These are phyloP conservation scores for Physocephala rufipes DNA, from an alignment of 2,888 invertebrate species.

Conservation along the genomic window DNA sequence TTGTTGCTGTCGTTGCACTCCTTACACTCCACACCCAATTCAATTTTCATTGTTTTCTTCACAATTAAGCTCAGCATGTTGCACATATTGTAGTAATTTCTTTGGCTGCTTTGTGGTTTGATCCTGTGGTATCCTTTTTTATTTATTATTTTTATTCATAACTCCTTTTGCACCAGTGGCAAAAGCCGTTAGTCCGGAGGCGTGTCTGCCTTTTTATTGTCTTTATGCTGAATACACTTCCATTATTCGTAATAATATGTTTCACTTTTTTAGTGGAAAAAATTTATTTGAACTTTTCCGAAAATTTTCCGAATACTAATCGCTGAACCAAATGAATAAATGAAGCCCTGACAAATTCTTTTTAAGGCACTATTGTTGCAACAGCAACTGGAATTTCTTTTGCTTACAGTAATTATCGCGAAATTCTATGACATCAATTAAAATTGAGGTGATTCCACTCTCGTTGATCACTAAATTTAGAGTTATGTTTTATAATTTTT, in stretches of 20 bases:
- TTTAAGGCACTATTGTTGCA: too few relatives aligned
- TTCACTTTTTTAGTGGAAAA: slow-evolving; percentile 54
- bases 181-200: slow-evolving; percentile 4
- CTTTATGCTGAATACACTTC: slow-evolving; percentile 49
- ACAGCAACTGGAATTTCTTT: too few relatives aligned
- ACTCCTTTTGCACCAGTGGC: not conserved
- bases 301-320: not conserved
- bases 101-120: not conserved
- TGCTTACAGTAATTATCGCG: too few relatives aligned
- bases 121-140: not conserved
- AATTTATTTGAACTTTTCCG: slow-evolving; percentile 15
- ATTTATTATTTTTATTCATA: not conserved
- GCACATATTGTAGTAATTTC: not conserved
- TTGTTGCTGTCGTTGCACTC: not conserved
- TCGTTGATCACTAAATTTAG: too few relatives aligned
- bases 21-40: slow-evolving; percentile 11
- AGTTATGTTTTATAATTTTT: too few relatives aligned
- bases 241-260: slow-evolving; percentile 60
- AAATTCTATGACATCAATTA: too few relatives aligned
- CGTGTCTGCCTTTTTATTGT: slow-evolving; percentile 16
- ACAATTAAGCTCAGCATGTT: slow-evolving; percentile 25
- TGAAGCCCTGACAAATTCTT: too few relatives aligned
- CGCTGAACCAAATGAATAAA: too few relatives aligned
- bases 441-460: too few relatives aligned
- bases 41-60: slow-evolving; percentile 7